Percentiles rank a stretch among this genome's conserved stretches.
Evolutionary conservation across 2,797 vertebrate genomes (phyloP).

Genomic region (Salarias fasciatus): DNA sequence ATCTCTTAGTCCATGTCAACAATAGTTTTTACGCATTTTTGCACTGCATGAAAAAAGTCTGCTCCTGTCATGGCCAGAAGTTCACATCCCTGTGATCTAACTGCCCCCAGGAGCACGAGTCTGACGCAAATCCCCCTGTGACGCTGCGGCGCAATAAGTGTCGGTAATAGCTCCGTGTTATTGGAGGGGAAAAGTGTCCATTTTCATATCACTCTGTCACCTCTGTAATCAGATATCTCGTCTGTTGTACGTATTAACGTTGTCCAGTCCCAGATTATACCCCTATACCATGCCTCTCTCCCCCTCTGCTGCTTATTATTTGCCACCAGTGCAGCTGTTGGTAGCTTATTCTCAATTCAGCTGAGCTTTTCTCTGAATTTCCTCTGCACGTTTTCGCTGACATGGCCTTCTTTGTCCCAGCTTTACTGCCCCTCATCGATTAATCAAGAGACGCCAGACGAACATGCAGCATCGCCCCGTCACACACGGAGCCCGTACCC

Average conservation of each 20-base stretch:
- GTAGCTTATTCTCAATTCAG: constrained; percentile 10
- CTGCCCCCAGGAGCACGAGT: constrained; percentile 53
- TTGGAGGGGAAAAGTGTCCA: constrained; percentile 53
- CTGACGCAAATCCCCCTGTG: constrained; percentile 66
- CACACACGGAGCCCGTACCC: constrained; percentile 39
- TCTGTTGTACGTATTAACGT: constrained; percentile 35
- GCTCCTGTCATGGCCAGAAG: constrained; percentile 50
- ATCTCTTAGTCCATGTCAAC: constrained; percentile 52
- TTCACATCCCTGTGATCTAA: constrained; percentile 68
- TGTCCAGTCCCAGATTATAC: constrained; percentile 38
- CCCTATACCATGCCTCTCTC: constrained; percentile 20
- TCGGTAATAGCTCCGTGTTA: constrained; percentile 57
- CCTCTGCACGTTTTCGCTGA: constrained; percentile 31
- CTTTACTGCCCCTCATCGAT: constrained; percentile 52
- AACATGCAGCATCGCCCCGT: constrained; percentile 52
- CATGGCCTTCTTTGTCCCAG: constrained; percentile 32
- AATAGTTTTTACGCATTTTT: constrained; percentile 59
- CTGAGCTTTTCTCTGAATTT: constrained; percentile 42
- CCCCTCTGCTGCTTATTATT: constrained; percentile 1
- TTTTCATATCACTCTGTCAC: constrained; percentile 55
- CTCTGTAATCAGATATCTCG: constrained; percentile 42
- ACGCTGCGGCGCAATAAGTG: constrained; percentile 50
- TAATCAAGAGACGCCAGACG: constrained; percentile 50
- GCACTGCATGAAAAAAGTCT: constrained; percentile 61
- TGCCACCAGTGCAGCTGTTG: constrained; percentile 31